These are phyloP conservation scores for Meteorus cinctellus DNA, from an alignment of 2,888 invertebrate species.

Conservation along the genomic window DNA sequence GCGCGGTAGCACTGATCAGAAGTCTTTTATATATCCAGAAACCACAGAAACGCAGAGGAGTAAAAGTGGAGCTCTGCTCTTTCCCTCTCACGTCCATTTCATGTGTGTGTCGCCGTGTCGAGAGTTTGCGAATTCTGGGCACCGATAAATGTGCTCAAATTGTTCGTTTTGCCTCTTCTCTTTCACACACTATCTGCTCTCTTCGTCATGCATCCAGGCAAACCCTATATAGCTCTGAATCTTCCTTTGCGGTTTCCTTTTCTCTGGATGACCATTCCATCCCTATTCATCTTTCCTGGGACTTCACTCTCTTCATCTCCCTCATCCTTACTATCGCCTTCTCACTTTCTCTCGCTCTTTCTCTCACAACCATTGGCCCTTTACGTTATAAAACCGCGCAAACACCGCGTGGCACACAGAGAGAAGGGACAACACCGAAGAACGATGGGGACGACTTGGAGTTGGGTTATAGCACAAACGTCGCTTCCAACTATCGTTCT, in stretches of 20 bases:
- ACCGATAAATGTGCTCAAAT: slow-evolving; percentile 66
- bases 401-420: slow-evolving; percentile 64
- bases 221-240: slow-evolving; percentile 62
- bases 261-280: slow-evolving; percentile 47
- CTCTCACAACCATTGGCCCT: slow-evolving; percentile 56
- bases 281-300: not conserved
- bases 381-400: slow-evolving; percentile 68
- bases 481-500: slow-evolving; percentile 45
- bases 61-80: not conserved
- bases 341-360: slow-evolving; percentile 60
- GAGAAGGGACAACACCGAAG: slow-evolving; percentile 58
- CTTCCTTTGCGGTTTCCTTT: slow-evolving; percentile 63
- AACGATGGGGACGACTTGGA: slow-evolving; percentile 50
- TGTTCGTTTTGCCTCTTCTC: slow-evolving; percentile 64
- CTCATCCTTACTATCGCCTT: slow-evolving; percentile 53
- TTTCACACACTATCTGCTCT: slow-evolving; percentile 55
- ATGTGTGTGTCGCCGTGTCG: slow-evolving; percentile 59
- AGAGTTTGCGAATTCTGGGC: slow-evolving; percentile 53
- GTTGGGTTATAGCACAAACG: slow-evolving; percentile 63
- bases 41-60: not conserved
- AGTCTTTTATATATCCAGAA: not conserved
- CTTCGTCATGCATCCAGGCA: slow-evolving; percentile 51
- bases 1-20: slow-evolving; percentile 3
- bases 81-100: slow-evolving; percentile 22
- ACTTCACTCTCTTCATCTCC: slow-evolving; percentile 57